Percentiles rank a stretch among this genome's conserved stretches.
These are phyloP conservation scores for Serinus canaria DNA, from an alignment of 2,113 vertebrate species.

Conservation along the genomic window DNA sequence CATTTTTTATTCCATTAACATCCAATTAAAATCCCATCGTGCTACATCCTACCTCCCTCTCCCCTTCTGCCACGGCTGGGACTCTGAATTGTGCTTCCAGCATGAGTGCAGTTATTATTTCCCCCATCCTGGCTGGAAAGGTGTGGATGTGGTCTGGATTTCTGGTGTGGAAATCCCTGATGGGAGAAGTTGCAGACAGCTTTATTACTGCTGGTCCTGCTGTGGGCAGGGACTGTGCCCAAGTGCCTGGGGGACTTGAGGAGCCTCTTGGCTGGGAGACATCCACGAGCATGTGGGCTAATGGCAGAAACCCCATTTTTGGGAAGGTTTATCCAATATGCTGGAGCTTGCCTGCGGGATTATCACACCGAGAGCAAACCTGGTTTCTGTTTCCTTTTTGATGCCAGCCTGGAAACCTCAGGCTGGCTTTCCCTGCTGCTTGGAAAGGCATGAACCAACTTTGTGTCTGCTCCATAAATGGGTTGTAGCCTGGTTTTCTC, in stretches of 20 bases:
- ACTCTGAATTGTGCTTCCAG: not conserved
- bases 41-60: fast-evolving
- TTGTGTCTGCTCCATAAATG: not conserved
- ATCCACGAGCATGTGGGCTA: not conserved
- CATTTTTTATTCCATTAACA: not conserved
- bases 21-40: not conserved
- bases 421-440: not conserved
- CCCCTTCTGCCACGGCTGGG: not conserved
- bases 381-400: not conserved
- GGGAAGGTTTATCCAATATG: not conserved
- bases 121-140: not conserved
- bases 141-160: not conserved
- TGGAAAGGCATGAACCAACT: not conserved
- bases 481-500: not conserved
- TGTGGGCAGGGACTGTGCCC: not conserved
- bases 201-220: not conserved
- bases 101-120: not conserved
- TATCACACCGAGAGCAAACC: not conserved
- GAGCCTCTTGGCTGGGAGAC: not conserved
- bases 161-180: not conserved
- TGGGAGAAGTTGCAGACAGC: not conserved
- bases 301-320: not conserved
- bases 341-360: not conserved
- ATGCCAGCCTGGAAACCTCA: not conserved
- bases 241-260: not conserved